These are phyloP conservation scores for Chiloscyllium plagiosum DNA, from an alignment of 2,113 vertebrate genomes.

Conservation along the genomic window DNA sequence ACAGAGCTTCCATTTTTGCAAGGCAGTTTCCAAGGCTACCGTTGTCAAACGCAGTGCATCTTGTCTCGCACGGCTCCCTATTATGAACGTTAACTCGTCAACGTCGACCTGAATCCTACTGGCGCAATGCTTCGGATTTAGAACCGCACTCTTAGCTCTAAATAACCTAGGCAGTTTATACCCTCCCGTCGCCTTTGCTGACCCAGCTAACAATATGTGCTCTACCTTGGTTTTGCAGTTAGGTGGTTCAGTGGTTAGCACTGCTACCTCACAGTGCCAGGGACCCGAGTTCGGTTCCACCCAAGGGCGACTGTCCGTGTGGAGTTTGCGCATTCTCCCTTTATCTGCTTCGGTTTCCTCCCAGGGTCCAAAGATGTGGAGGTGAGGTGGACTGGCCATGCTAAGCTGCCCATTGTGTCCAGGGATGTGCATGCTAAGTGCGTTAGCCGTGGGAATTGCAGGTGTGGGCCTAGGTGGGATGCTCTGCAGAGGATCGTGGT, in stretches of 20 bases:
- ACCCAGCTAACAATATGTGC: not conserved
- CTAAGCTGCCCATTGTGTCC: too few relatives aligned
- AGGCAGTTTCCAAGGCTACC: constrained; percentile 37
- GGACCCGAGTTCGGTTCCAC: too few relatives aligned
- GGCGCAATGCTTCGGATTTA: not conserved
- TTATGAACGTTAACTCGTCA: not conserved
- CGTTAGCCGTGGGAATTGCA: not conserved
- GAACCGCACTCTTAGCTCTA: not conserved
- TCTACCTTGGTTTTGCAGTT: not conserved
- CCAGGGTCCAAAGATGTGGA: too few relatives aligned
- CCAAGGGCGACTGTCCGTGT: too few relatives aligned
- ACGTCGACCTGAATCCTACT: not conserved
- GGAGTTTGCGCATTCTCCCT: too few relatives aligned
- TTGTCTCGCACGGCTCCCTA: not conserved
- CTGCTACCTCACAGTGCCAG: too few relatives aligned
- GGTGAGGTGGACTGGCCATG: too few relatives aligned
- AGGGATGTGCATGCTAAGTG: too few relatives aligned
- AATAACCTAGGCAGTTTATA: not conserved
- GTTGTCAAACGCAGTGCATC: not conserved
- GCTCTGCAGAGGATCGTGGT: too few relatives aligned
- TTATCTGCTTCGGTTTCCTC: too few relatives aligned
- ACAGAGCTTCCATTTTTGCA: constrained; percentile 8
- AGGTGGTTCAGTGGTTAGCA: too few relatives aligned
- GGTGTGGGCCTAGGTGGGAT: too few relatives aligned
- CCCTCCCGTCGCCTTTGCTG: not conserved